Conservation (phyloP, 2,797 vertebrate species). For the Xyrichtys novacula region DNA sequence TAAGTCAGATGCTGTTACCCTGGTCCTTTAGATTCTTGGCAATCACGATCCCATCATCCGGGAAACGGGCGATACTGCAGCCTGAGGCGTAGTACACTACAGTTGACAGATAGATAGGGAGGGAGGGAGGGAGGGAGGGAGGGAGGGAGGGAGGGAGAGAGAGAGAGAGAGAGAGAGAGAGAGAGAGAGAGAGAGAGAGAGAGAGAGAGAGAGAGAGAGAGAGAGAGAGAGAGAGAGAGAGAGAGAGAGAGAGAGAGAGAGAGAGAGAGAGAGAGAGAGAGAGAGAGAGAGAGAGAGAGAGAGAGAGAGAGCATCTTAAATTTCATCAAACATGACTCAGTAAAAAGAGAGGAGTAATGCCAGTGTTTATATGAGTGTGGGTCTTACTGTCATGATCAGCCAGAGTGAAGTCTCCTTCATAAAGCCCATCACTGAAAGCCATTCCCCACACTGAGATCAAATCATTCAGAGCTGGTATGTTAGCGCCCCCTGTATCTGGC, state of each 20-base stretch:
- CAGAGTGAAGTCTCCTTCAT: slow-evolving; percentile 96
- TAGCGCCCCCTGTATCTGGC: slow-evolving; percentile 98
- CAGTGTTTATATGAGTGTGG: not conserved
- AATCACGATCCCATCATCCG: slow-evolving; percentile 96
- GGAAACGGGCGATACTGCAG: slow-evolving; percentile 97
- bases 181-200: slow-evolving; percentile 19
- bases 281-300: slow-evolving; percentile 9
- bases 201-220: not conserved
- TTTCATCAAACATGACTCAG: not conserved
- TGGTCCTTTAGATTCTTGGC: slow-evolving; percentile 98
- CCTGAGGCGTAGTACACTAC: slow-evolving; percentile 98
- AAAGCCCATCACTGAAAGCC: slow-evolving; percentile 97
- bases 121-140: not conserved
- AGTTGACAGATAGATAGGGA: slow-evolving; percentile 18
- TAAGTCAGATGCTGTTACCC: slow-evolving; percentile 82
- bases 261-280: slow-evolving; percentile 1
- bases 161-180: no score
- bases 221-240: slow-evolving; percentile 6
- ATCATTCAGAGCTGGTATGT: slow-evolving; percentile 96
- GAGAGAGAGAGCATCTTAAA: no score
- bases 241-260: slow-evolving; percentile 18
- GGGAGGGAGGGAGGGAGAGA: slow-evolving; percentile 1
- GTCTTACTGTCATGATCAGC: slow-evolving; percentile 97
- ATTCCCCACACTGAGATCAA: slow-evolving; percentile 98
- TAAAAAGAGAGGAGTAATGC: not conserved